Conservation (phyloP, 2,888 invertebrate species). For the Saturnia japonica region DNA sequence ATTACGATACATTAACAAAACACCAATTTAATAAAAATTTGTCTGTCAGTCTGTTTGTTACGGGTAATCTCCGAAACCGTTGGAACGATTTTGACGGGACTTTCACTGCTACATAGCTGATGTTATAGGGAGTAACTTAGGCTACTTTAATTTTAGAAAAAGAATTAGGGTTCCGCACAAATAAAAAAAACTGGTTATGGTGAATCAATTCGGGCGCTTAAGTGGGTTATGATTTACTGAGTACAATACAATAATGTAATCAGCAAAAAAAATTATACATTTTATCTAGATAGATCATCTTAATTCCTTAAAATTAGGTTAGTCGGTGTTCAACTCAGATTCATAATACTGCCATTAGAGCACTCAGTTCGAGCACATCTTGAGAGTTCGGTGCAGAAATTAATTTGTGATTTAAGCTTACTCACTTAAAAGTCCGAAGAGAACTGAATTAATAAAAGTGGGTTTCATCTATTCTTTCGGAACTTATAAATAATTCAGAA, state of each 20-base stretch:
- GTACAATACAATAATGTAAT: background rate
- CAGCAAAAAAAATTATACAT: background rate
- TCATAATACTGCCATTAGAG: slow-evolving; percentile 15
- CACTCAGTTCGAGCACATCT: slow-evolving; percentile 30
- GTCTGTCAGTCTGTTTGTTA: no score
- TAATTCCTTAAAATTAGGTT: background rate
- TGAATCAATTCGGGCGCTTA: no score
- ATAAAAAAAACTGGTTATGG: no score
- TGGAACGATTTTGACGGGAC: no score
- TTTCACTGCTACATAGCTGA: no score
- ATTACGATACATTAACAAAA: no score
- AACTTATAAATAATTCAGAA: slow-evolving; percentile 27
- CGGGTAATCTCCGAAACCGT: no score
- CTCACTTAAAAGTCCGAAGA: slow-evolving; percentile 45
- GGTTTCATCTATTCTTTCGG: slow-evolving; percentile 35
- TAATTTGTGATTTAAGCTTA: slow-evolving; percentile 47
- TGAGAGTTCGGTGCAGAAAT: slow-evolving; percentile 30
- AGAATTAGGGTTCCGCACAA: no score
- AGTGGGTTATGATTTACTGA: no score
- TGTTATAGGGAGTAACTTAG: no score
- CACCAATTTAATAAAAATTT: no score
- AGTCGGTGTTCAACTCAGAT: background rate
- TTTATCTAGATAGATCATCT: background rate
- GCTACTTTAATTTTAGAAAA: no score
- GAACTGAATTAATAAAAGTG: slow-evolving; percentile 47